Evolutionary conservation across 2,113 vertebrate genomes (phyloP).

Genomic region (Cinclus mexicanus): DNA sequence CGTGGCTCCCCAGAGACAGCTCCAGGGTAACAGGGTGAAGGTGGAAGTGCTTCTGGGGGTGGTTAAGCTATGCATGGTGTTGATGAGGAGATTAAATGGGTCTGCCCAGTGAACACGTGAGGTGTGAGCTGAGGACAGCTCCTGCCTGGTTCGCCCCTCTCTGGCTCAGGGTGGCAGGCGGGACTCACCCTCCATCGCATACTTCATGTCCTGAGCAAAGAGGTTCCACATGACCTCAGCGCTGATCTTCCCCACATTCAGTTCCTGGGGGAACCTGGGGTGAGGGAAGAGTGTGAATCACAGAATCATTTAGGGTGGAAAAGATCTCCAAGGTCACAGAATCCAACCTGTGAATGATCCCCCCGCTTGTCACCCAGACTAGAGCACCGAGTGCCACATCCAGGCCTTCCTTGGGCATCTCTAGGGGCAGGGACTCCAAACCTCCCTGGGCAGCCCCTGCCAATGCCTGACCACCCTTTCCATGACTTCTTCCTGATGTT

Average conservation of each 20-base stretch:
- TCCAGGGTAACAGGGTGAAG: background rate
- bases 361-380: background rate
- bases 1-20: background rate
- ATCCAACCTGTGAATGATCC: background rate
- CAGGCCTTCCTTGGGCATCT: background rate
- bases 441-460: background rate
- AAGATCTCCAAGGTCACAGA: background rate
- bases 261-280: conserved; percentile 89
- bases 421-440: background rate
- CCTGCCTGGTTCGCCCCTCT: background rate
- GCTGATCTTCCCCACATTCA: conserved; percentile 98
- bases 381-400: background rate
- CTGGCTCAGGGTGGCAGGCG: fast-evolving
- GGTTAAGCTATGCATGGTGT: background rate
- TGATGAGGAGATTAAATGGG: background rate
- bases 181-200: conserved; percentile 95
- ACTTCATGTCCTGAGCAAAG: conserved; percentile 99
- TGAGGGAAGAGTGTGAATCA: fast-evolving
- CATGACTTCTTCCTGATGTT: background rate
- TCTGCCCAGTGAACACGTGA: background rate
- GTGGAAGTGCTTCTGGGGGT: background rate
- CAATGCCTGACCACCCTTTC: background rate
- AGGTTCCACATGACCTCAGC: conserved; percentile 99
- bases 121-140: background rate
- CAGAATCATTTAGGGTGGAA: background rate